phyloP scores from a whole-genome alignment of 2,797 vertebrate species.

The Syndactyla subalaris region DNA sequence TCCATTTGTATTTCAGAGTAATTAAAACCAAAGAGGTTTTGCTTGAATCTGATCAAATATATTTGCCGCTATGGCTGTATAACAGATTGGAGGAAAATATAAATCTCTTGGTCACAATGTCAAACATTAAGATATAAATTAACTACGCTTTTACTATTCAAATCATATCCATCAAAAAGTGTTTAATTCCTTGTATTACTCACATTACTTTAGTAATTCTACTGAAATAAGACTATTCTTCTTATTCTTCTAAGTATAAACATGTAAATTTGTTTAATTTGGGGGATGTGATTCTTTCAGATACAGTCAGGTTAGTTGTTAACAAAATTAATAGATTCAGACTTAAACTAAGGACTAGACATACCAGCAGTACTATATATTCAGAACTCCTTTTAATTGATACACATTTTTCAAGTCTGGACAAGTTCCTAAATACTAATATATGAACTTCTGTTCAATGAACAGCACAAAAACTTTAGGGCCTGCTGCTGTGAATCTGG shows the following conservation, averaged over 20 bases:
- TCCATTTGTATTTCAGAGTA: not conserved
- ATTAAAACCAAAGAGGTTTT: not conserved
- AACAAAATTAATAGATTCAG: not conserved
- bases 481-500: not conserved
- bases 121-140: not conserved
- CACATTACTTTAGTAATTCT: not conserved
- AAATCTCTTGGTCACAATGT: not conserved
- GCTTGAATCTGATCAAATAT: not conserved
- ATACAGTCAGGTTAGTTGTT: not conserved
- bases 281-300: not conserved
- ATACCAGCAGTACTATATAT: not conserved
- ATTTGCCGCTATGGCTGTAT: not conserved
- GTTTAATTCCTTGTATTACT: not conserved
- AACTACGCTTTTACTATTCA: not conserved
- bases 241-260: not conserved
- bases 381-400: not conserved
- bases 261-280: not conserved
- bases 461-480: not conserved
- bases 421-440: not conserved
- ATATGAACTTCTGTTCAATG: not conserved
- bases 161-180: not conserved
- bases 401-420: not conserved
- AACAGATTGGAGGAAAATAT: fast-evolving
- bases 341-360: not conserved
- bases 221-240: not conserved